phyloP scores from a whole-genome alignment of 2,113 vertebrate species.

The Myotis yumanensis region DNA sequence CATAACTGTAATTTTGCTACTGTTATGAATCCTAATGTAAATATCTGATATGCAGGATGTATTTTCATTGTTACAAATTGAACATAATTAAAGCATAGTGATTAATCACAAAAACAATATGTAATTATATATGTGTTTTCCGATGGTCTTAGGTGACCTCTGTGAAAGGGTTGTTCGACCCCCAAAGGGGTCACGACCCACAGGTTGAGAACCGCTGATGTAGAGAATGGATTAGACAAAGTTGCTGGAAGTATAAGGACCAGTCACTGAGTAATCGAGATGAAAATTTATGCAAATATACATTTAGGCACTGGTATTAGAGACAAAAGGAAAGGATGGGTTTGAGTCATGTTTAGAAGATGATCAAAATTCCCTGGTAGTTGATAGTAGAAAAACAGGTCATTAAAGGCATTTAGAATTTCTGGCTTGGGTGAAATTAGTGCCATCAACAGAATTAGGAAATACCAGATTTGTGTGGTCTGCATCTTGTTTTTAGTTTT shows the following conservation, averaged over 20 bases:
- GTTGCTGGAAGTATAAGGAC: not conserved
- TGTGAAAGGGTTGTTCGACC: no score
- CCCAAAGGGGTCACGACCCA: no score
- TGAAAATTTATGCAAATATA: not conserved
- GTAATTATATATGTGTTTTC: no score
- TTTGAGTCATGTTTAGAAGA: constrained; percentile 48
- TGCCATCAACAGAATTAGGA: constrained; percentile 25
- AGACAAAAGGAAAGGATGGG: constrained; percentile 2
- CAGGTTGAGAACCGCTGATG: not conserved
- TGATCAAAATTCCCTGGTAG: constrained; percentile 11
- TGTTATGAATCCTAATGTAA: no score
- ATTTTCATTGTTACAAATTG: no score
- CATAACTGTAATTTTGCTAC: no score
- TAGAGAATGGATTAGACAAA: not conserved
- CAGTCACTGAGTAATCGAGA: not conserved
- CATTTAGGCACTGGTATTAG: not conserved
- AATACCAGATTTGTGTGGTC: constrained; percentile 1
- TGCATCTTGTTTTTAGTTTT: constrained; percentile 48
- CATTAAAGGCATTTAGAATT: constrained; percentile 21
- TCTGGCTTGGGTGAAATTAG: constrained; percentile 24
- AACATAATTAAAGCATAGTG: no score
- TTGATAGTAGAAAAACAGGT: not conserved
- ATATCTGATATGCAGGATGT: no score
- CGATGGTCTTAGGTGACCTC: no score
- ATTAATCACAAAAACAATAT: no score